Conservation (phyloP, 2,797 vertebrate genomes). For the Channa striata region DNA sequence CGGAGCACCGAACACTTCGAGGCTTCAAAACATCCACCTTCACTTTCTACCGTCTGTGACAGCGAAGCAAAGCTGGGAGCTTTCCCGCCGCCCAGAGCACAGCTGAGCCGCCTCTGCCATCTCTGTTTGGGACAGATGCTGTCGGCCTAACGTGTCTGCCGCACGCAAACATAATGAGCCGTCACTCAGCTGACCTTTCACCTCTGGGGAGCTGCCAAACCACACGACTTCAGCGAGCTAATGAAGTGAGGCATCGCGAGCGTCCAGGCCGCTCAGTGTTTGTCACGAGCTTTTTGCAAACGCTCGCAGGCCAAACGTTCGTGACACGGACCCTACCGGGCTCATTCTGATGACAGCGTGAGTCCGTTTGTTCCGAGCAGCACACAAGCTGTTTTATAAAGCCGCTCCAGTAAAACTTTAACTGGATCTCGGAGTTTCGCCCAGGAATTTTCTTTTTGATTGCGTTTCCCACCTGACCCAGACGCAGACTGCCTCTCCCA, state of each 20-base stretch:
- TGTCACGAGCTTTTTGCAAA: too few relatives aligned
- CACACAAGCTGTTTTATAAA: too few relatives aligned
- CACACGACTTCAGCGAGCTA: conserved; percentile 49
- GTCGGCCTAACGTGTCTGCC: conserved; percentile 55
- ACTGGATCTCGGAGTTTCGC: too few relatives aligned
- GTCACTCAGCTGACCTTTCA: conserved; percentile 72
- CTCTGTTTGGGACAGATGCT: conserved; percentile 35
- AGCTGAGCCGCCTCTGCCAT: conserved; percentile 17
- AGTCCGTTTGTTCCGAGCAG: too few relatives aligned
- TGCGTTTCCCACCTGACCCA: conserved; percentile 27
- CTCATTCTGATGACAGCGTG: too few relatives aligned
- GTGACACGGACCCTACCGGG: too few relatives aligned
- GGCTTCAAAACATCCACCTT: not conserved
- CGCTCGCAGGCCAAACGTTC: too few relatives aligned
- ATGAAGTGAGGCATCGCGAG: conserved; percentile 61
- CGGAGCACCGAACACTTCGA: too few relatives aligned
- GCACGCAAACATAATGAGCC: conserved; percentile 54
- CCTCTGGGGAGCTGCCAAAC: conserved; percentile 59
- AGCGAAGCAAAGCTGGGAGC: conserved; percentile 6
- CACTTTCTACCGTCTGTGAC: conserved; percentile 8
- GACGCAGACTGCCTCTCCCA: conserved; percentile 30
- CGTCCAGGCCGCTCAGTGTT: conserved; percentile 10
- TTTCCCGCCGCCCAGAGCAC: not conserved
- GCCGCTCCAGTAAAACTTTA: too few relatives aligned
- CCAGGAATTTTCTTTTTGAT: too few relatives aligned